A percentile compares a stretch with the other conserved stretches of the same genome.
Conservation (phyloP, 2,797 vertebrate genomes). For the Tadarida brasiliensis region DNA sequence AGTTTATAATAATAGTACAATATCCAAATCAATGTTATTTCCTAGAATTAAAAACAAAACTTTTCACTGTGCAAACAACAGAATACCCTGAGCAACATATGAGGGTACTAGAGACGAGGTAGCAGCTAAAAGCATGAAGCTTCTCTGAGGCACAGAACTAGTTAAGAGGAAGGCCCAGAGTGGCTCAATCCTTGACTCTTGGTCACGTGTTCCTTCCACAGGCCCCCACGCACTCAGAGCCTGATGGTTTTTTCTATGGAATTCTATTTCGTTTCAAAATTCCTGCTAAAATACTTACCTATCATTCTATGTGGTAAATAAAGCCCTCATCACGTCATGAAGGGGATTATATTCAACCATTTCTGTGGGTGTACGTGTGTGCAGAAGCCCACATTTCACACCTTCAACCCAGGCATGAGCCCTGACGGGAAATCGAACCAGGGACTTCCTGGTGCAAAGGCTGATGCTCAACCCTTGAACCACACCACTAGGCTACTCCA, state of each 20-base stretch:
- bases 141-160: neutral
- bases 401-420: neutral
- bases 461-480: too few relatives aligned
- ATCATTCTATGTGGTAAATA: neutral
- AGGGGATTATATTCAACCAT: neutral
- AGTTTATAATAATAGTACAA: neutral
- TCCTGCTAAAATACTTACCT: neutral
- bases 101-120: neutral
- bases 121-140: neutral
- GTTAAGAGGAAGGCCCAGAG: too few relatives aligned
- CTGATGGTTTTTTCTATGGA: neutral
- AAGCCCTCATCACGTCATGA: neutral
- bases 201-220: neutral
- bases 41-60: neutral
- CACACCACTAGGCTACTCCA: neutral
- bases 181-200: neutral
- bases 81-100: neutral
- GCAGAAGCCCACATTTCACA: neutral
- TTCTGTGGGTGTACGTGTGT: neutral
- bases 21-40: slow-evolving; percentile 14
- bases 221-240: neutral
- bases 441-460: too few relatives aligned
- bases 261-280: neutral
- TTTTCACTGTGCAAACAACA: neutral
- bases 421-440: neutral